Conservation (phyloP, 2,797 vertebrate genomes). For the Nothura maculosa region DNA sequence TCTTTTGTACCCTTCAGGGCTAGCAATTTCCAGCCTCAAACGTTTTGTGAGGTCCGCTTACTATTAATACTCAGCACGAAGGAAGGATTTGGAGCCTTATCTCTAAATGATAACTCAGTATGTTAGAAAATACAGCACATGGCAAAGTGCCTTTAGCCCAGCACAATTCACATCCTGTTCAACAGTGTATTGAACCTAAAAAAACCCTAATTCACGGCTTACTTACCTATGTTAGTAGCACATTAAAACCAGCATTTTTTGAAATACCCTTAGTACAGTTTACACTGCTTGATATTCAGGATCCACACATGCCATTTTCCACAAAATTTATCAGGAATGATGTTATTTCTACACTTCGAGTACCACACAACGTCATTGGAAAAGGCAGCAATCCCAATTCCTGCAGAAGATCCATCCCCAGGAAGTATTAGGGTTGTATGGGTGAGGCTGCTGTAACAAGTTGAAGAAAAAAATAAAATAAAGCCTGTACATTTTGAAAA, state of each 20-base stretch:
- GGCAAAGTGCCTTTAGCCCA: neutral
- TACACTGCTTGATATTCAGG: neutral
- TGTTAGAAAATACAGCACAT: neutral
- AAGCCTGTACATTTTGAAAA: neutral
- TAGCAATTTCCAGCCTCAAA: slow-evolving; percentile 9
- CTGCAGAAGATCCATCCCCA: neutral
- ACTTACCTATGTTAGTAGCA: neutral
- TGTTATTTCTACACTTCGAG: neutral
- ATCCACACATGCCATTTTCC: neutral
- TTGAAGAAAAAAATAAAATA: neutral
- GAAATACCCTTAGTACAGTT: neutral
- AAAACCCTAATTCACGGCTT: neutral
- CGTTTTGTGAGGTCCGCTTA: neutral
- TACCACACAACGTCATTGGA: neutral
- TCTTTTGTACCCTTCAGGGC: slow-evolving; percentile 23
- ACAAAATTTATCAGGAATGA: neutral
- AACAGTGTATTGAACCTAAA: neutral
- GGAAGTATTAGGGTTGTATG: neutral
- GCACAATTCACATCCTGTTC: neutral
- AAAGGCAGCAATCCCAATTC: neutral
- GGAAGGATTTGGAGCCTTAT: neutral
- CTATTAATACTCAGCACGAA: neutral
- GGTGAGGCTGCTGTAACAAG: neutral
- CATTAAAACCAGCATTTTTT: neutral
- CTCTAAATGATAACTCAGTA: neutral